Base-by-base conservation (phyloP, 2,888 invertebrate genomes). In the Palloptera scutellata region DNA sequence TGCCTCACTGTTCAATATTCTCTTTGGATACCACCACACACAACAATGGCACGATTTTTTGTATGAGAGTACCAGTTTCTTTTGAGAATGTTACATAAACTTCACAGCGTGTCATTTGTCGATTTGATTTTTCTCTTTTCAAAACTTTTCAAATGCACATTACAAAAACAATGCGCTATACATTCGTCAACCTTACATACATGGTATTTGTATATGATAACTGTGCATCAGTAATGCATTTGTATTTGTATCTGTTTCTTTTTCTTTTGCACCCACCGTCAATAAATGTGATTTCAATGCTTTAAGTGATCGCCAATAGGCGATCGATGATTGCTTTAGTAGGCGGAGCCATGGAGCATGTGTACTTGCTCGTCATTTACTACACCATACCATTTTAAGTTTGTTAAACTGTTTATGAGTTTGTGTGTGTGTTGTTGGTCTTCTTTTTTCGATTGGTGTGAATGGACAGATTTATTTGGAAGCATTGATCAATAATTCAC, bases 261-360 rank as follows among this genome's bases (percentile, higher is more conserved):
- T 48, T 15, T 5, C 59, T 5, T 52, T 19, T 45, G 20, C 60
- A 54, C 54, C 60, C 60, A 66, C 54, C 45, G 53, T 64, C 42
- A 51, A 60, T 48, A 48, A 51, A 20, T n/a, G 2, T 51, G 1
- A 48, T 48, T 48, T 48, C 15, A 48, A n/a, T 48, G 15, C 48
- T 48, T 15, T 15, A 48, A 30, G 19, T 30, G 62, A 61, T 66
- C 62, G 51, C 66, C 66, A 67, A 67, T 67, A 52, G 48, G 19
- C 51, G 58, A 51, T 57, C 62, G 20, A 58, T 58, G 66, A 42
- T 51, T 62, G 42, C 12, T n/a, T 58, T 10, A 51, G n/a, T 6
- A 62, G 66, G 57, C 42, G 66, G 62, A 51, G 51, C 41, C 6
- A 54, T n/a, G n/a, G n/a, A 30, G 48, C 48, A 15, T 48, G 6